Percentiles rank a stretch among this genome's conserved stretches.
Conservation (phyloP, 2,888 invertebrate genomes). For the Megaustenia siamemsis region DNA sequence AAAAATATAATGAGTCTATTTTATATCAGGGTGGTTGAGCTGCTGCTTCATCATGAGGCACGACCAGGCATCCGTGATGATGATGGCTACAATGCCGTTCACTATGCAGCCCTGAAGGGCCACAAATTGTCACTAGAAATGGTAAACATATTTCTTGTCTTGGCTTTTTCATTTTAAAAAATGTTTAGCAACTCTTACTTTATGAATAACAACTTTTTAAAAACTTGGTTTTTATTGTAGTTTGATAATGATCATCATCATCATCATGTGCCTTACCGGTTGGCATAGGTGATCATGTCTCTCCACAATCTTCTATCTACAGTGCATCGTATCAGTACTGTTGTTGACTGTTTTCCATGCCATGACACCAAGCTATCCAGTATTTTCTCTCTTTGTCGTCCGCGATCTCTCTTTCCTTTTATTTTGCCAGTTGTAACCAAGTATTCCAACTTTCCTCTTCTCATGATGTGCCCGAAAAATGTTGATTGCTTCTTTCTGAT, state of each 20-base stretch:
- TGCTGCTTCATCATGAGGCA: conserved; percentile 83
- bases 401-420: too few species aligned
- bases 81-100: conserved; percentile 83
- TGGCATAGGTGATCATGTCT: too few species aligned
- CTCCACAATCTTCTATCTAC: too few species aligned
- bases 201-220: background rate
- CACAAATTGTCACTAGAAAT: conserved; percentile 83
- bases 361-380: too few species aligned
- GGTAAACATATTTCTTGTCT: conserved; percentile 61
- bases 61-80: conserved; percentile 83
- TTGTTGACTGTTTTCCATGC: too few species aligned
- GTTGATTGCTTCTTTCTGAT: too few species aligned
- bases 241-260: background rate
- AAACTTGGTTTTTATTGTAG: background rate
- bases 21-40: conserved; percentile 82
- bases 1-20: background rate
- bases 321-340: too few species aligned
- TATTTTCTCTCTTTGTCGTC: too few species aligned
- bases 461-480: too few species aligned
- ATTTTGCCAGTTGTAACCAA: too few species aligned
- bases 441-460: too few species aligned
- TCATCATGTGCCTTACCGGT: too few species aligned
- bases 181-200: conserved; percentile 55
- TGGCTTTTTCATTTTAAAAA: conserved; percentile 70
- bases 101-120: conserved; percentile 85